Percentiles rank a stretch among this genome's conserved stretches.
These are phyloP conservation scores for Crocallis elinguaria DNA, from an alignment of 2,888 invertebrate genomes.

Conservation along the genomic window DNA sequence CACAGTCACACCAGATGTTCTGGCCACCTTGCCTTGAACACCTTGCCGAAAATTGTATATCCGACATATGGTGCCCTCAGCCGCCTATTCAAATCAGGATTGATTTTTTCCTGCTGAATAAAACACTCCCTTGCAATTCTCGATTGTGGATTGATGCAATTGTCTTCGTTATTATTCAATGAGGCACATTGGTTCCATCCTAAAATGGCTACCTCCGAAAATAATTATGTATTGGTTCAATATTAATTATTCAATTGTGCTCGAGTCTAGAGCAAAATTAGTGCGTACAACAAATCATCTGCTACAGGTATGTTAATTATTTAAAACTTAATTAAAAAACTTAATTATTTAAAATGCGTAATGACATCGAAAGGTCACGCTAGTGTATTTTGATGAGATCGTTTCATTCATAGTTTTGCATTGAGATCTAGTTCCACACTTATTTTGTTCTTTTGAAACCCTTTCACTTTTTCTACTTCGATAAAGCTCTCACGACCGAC, in stretches of 20 bases:
- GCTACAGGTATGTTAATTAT: too few relatives aligned
- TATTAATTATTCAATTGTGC: slow-evolving; percentile 1
- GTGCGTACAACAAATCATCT: neutral
- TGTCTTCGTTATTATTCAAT: slow-evolving; percentile 48
- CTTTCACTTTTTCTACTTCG: slow-evolving; percentile 42
- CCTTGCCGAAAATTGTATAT: slow-evolving; percentile 61
- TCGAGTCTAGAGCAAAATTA: neutral
- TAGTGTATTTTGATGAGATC: neutral
- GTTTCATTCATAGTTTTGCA: neutral
- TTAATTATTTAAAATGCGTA: too few relatives aligned
- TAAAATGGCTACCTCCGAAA: slow-evolving; percentile 37
- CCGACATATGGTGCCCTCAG: slow-evolving; percentile 39
- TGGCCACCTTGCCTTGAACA: slow-evolving; percentile 66
- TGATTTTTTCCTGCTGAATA: slow-evolving; percentile 18
- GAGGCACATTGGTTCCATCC: slow-evolving; percentile 42
- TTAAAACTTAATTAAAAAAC: too few relatives aligned
- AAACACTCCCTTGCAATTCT: slow-evolving; percentile 26
- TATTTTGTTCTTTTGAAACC: slow-evolving; percentile 25
- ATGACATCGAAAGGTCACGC: too few relatives aligned
- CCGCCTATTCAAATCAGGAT: slow-evolving; percentile 32
- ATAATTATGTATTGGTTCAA: slow-evolving; percentile 24
- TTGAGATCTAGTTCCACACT: slow-evolving; percentile 20
- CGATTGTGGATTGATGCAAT: slow-evolving; percentile 33
- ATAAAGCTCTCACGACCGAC: slow-evolving; percentile 41
- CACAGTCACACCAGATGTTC: slow-evolving; percentile 64